A percentile compares a stretch with the other conserved stretches of the same genome.
Evolutionary conservation across 2,888 invertebrate species (phyloP).

Genomic region (Chrysotoxum bicinctum): DNA sequence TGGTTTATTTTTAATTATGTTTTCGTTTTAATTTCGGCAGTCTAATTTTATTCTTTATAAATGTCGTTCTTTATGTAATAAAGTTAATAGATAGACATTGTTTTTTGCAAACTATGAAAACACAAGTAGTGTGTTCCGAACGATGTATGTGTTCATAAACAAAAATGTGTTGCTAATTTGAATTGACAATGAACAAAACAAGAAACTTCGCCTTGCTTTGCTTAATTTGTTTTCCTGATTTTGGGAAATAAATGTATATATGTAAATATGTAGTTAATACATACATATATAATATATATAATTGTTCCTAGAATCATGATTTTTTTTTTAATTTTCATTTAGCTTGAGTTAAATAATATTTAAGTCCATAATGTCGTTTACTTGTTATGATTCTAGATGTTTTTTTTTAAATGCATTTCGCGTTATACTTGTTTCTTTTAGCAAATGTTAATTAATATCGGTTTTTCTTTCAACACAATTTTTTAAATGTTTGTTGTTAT

Average conservation of each 20-base stretch:
- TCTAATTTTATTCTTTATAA: constrained; percentile 20
- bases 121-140: constrained; percentile 29
- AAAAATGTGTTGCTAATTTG: constrained; percentile 27
- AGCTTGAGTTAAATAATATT: constrained; percentile 33
- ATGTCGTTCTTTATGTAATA: constrained; percentile 5
- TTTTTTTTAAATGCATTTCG: constrained; percentile 63
- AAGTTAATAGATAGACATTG: constrained; percentile 14
- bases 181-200: constrained; percentile 28
- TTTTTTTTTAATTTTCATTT: constrained; percentile 12
- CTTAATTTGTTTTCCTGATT: constrained; percentile 31
- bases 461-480: constrained; percentile 18
- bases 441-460: constrained; percentile 53
- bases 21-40: constrained; percentile 27
- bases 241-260: constrained; percentile 18
- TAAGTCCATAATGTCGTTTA: constrained; percentile 41
- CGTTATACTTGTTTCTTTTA: constrained; percentile 56
- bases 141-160: constrained; percentile 23
- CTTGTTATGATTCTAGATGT: constrained; percentile 39
- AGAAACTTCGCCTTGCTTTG: background rate
- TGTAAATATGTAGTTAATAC: background rate
- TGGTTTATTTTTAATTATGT: constrained; percentile 22
- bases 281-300: background rate
- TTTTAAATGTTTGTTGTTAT: constrained; percentile 20
- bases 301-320: constrained; percentile 2
- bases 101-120: constrained; percentile 12